Percentiles rank a stretch among this genome's conserved stretches.
These are phyloP conservation scores for Trichogramma dendrolimi DNA, from an alignment of 2,888 invertebrate genomes.

Conservation along the genomic window DNA sequence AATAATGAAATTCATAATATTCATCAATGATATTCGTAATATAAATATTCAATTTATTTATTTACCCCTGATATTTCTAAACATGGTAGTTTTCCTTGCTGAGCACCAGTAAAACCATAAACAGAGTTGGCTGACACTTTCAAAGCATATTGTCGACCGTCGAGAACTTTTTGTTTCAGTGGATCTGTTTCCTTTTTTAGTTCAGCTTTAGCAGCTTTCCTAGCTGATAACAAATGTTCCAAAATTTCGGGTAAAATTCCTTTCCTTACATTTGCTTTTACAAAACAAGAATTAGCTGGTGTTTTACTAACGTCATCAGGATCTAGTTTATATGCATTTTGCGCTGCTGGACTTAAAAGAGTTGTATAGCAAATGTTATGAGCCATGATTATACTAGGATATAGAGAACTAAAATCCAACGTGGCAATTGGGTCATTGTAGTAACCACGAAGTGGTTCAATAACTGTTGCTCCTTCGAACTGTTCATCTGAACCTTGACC, in stretches of 20 bases:
- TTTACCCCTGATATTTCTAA: slow-evolving; percentile 85
- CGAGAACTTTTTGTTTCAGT: slow-evolving; percentile 85
- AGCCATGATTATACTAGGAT: slow-evolving; percentile 99
- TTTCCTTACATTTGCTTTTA: slow-evolving; percentile 78
- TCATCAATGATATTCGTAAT: not conserved
- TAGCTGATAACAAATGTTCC: slow-evolving; percentile 81
- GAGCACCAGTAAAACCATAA: slow-evolving; percentile 99
- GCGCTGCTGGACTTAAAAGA: slow-evolving; percentile 64
- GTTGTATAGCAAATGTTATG: slow-evolving; percentile 99
- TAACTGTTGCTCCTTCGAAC: slow-evolving; percentile 98
- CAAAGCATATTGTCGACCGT: slow-evolving; percentile 93
- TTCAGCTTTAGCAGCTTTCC: slow-evolving; percentile 92
- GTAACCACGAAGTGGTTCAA: slow-evolving; percentile 94
- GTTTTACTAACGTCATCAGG: slow-evolving; percentile 80
- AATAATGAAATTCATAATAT: slow-evolving; percentile 1
- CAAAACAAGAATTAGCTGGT: slow-evolving; percentile 87
- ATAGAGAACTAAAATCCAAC: slow-evolving; percentile 97
- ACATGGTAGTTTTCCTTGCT: slow-evolving; percentile 92
- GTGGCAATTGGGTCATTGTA: slow-evolving; percentile 98
- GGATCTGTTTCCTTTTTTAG: slow-evolving; percentile 95
- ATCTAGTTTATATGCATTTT: slow-evolving; percentile 58
- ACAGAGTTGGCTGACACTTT: slow-evolving; percentile 99
- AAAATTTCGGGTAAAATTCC: slow-evolving; percentile 95
- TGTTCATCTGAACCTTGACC: slow-evolving; percentile 83
- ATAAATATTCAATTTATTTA: slow-evolving; percentile 19